Conservation (phyloP, 1,140 invertebrate species). For the Drosophila paulistorum region DNA sequence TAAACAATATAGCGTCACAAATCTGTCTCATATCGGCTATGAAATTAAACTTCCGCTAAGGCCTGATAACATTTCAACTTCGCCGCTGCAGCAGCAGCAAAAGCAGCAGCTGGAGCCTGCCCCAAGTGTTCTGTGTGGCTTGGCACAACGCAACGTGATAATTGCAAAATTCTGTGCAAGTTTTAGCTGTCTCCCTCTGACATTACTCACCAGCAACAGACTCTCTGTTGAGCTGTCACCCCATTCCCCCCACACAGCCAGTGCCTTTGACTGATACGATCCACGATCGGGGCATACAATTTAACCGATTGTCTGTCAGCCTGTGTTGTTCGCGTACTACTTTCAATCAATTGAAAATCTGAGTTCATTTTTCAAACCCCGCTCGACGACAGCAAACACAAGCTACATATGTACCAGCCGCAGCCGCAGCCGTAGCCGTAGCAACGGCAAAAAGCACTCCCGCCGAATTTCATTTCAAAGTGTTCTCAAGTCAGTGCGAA, state of each 20-base stretch:
- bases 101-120: background rate
- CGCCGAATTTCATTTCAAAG: slow-evolving; percentile 25
- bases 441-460: background rate
- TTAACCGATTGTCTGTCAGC: slow-evolving; percentile 32
- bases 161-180: slow-evolving; percentile 32
- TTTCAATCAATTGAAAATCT: slow-evolving; percentile 58
- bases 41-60: slow-evolving; percentile 43
- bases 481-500: slow-evolving; percentile 43
- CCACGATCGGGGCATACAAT: slow-evolving; percentile 8
- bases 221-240: background rate
- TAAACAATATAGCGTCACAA: slow-evolving; percentile 16
- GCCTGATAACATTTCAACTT: slow-evolving; percentile 46
- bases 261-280: background rate
- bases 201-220: slow-evolving; percentile 38
- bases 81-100: slow-evolving; percentile 2
- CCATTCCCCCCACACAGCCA: background rate
- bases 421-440: background rate
- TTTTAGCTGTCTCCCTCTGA: slow-evolving; percentile 13
- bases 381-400: slow-evolving; percentile 12
- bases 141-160: slow-evolving; percentile 45
- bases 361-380: slow-evolving; percentile 38
- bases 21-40: slow-evolving; percentile 3
- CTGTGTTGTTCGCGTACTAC: slow-evolving; percentile 30
- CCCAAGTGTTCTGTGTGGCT: slow-evolving; percentile 37
- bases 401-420: background rate